Evolutionary conservation across 2,113 vertebrate genomes (phyloP).

Genomic region (Hiodon alosoides): DNA sequence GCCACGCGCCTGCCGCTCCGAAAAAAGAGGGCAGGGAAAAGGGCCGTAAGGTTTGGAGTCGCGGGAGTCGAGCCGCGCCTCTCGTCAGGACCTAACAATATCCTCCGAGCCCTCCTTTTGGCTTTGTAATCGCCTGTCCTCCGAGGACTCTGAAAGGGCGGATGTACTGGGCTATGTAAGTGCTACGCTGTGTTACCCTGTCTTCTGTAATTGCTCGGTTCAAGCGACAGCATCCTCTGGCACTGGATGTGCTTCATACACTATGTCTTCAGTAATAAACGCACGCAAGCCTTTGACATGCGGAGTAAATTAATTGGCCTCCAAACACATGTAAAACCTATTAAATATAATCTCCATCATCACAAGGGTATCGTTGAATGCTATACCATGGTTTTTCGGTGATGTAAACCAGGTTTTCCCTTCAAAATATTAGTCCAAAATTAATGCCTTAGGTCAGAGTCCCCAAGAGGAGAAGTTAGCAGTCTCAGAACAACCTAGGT

Average conservation of each 20-base stretch:
- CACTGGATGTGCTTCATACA: not conserved
- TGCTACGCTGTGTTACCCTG: not conserved
- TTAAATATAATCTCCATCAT: conserved; percentile 48
- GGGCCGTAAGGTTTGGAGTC: too few species aligned
- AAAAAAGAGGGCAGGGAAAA: too few species aligned
- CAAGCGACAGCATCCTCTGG: not conserved
- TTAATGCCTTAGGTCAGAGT: conserved; percentile 44
- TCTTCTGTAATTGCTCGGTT: not conserved
- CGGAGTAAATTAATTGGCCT: conserved; percentile 52
- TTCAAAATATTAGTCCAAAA: conserved; percentile 40
- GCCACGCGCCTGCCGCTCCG: too few species aligned
- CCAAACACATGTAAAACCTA: conserved; percentile 47
- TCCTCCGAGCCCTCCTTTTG: too few species aligned
- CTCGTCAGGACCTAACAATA: too few species aligned
- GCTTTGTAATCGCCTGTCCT: too few species aligned
- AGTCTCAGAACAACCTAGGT: conserved; percentile 39
- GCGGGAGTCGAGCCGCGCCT: too few species aligned
- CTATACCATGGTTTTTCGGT: conserved; percentile 31
- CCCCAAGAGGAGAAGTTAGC: conserved; percentile 40
- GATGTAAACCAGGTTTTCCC: conserved; percentile 52
- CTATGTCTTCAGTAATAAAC: conserved; percentile 46
- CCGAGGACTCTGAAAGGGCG: too few species aligned
- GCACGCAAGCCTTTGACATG: conserved; percentile 44
- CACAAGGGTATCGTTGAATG: conserved; percentile 27
- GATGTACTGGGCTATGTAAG: too few species aligned